Percentiles rank a stretch among this genome's conserved stretches.
Evolutionary conservation across 2,113 vertebrate species (phyloP).

Genomic region (Piaya cayana): DNA sequence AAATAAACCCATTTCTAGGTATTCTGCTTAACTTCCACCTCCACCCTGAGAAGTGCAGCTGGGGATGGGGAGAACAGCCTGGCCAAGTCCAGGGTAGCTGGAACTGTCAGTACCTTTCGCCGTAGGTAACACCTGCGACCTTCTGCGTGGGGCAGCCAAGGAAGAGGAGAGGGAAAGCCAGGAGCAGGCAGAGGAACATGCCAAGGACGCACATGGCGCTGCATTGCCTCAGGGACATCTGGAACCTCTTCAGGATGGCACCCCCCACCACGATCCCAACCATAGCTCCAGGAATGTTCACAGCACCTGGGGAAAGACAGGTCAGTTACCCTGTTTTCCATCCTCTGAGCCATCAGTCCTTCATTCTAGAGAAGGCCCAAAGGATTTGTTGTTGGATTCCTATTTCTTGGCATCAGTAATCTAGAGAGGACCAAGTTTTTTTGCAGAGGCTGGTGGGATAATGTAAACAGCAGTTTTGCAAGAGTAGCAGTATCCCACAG

Average conservation of each 20-base stretch:
- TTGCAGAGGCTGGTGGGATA: not conserved
- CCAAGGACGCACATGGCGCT: constrained; percentile 75
- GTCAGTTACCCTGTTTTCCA: not conserved
- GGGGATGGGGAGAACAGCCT: too few species aligned
- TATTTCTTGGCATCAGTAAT: accelerated
- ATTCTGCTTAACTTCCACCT: not conserved
- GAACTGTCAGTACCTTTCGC: constrained; percentile 3
- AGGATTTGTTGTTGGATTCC: not conserved
- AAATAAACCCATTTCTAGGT: not conserved
- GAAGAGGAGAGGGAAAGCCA: constrained; percentile 82
- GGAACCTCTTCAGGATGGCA: constrained; percentile 80
- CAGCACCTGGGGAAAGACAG: constrained; percentile 69
- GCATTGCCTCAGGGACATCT: constrained; percentile 75
- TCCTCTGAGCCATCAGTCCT: accelerated
- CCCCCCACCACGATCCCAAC: constrained; percentile 87
- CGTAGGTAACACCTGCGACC: constrained; percentile 61
- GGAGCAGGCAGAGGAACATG: constrained; percentile 71
- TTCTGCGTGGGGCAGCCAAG: constrained; percentile 87
- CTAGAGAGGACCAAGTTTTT: not conserved
- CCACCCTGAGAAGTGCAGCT: not conserved
- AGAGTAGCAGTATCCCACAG: not conserved
- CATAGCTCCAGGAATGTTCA: constrained; percentile 83
- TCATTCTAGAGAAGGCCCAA: not conserved
- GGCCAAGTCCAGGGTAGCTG: accelerated
- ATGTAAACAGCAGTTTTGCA: not conserved